A percentile compares a stretch with the other conserved stretches of the same genome.
These are phyloP conservation scores for Burhinus oedicnemus DNA, from an alignment of 2,113 vertebrate species.

Conservation along the genomic window DNA sequence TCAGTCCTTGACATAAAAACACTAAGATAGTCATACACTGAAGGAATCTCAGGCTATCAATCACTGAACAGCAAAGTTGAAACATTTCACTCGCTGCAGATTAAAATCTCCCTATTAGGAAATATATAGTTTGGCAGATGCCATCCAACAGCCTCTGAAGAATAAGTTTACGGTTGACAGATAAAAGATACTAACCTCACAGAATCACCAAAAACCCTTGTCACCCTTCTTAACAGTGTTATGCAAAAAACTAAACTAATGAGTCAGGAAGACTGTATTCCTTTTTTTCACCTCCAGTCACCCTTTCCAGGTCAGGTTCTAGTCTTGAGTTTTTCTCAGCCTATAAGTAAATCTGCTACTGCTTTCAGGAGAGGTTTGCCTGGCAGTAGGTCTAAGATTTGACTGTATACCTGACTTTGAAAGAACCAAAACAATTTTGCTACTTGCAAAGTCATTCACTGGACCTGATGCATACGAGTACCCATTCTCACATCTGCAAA, in stretches of 20 bases:
- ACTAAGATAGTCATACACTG: not conserved
- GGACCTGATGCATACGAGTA: not conserved
- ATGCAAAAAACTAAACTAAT: not conserved
- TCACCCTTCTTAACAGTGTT: not conserved
- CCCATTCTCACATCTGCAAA: not conserved
- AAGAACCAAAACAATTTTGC: not conserved
- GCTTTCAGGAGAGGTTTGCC: not conserved
- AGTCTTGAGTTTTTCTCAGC: not conserved
- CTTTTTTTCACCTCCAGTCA: not conserved
- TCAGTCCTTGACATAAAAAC: not conserved
- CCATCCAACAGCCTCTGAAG: not conserved
- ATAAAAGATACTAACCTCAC: not conserved
- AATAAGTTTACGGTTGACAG: not conserved
- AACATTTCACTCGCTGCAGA: slow-evolving; percentile 4
- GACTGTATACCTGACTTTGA: not conserved
- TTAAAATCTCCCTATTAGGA: slow-evolving; percentile 31
- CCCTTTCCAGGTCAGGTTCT: not conserved
- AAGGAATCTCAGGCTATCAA: not conserved
- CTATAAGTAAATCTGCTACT: not conserved
- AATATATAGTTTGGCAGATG: not conserved
- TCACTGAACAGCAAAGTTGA: not conserved
- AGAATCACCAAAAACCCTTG: not conserved
- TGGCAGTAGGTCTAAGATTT: not conserved
- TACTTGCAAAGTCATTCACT: not conserved
- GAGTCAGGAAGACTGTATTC: not conserved